These are phyloP conservation scores for Megatriorchis doriae DNA, from an alignment of 2,113 vertebrate species.

Conservation along the genomic window DNA sequence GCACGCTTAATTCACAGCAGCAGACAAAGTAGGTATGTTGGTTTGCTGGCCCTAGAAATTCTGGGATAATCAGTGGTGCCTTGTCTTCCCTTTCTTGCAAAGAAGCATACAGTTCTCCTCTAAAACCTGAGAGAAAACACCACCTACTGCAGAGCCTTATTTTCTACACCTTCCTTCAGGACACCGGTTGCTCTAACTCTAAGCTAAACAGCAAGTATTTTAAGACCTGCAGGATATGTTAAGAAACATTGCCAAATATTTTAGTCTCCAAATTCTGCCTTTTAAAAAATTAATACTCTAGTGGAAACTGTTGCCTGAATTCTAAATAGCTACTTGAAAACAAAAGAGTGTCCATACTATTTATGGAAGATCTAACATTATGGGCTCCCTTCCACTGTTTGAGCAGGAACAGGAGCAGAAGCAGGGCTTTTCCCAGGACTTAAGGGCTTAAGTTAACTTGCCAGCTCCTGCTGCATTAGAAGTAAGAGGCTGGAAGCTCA, in stretches of 20 bases:
- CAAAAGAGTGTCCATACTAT: background rate
- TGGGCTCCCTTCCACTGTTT: background rate
- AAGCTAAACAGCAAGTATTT: background rate
- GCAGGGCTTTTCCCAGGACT: background rate
- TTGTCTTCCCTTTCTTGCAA: background rate
- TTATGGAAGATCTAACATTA: background rate
- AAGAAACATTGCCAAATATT: background rate
- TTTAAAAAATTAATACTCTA: background rate
- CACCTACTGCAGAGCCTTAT: background rate
- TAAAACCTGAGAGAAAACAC: background rate
- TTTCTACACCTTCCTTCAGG: background rate
- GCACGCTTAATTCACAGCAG: background rate
- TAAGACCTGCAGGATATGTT: background rate
- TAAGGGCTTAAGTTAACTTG: background rate
- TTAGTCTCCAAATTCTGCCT: background rate
- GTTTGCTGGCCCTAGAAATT: background rate
- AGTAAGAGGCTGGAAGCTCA: background rate
- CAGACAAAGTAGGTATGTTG: background rate
- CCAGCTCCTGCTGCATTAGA: background rate
- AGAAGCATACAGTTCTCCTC: background rate
- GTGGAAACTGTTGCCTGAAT: background rate
- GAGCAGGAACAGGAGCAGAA: background rate
- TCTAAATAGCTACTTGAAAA: conserved; percentile 3
- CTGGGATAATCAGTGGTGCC: background rate
- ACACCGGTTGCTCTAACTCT: background rate